Percentiles rank a stretch among this genome's conserved stretches.
Conservation (phyloP, 1,140 invertebrate species). For the Cherax quadricarinatus region DNA sequence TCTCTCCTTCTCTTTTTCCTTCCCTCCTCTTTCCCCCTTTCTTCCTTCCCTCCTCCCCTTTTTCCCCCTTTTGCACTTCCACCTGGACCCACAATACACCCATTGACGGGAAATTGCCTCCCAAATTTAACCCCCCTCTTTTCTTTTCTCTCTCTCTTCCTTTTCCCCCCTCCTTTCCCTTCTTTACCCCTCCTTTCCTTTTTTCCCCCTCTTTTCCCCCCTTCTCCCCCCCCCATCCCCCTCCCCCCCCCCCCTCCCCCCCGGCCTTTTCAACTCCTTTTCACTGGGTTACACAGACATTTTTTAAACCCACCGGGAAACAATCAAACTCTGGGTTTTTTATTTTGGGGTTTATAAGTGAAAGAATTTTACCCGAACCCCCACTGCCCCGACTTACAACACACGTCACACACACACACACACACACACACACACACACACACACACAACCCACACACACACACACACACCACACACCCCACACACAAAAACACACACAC, state of each 20-base stretch:
- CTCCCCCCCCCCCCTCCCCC: neutral
- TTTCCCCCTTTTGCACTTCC: too few species aligned
- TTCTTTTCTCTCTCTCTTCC: neutral
- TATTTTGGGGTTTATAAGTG: neutral
- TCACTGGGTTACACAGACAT: neutral
- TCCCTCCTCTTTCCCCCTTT: neutral
- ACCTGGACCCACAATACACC: too few species aligned
- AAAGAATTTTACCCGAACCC: neutral
- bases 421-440: too few species aligned
- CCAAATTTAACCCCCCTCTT: neutral
- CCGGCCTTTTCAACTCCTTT: neutral
- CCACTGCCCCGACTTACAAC: neutral
- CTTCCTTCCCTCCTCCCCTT: neutral
- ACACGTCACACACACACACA: too few species aligned
- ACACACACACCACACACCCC: too few species aligned
- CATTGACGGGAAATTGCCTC: too few species aligned
- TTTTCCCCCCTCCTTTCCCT: neutral
- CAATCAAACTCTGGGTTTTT: slow-evolving; percentile 7
- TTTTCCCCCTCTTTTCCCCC: neutral
- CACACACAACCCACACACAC: too few species aligned
- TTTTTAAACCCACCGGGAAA: neutral
- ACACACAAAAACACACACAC: too few species aligned
- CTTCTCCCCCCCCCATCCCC: neutral
- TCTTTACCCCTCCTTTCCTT: neutral
- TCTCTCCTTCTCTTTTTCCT: neutral